Evolutionary conservation across 2,888 invertebrate species (phyloP).

Genomic region (Drosophila barbarae): DNA sequence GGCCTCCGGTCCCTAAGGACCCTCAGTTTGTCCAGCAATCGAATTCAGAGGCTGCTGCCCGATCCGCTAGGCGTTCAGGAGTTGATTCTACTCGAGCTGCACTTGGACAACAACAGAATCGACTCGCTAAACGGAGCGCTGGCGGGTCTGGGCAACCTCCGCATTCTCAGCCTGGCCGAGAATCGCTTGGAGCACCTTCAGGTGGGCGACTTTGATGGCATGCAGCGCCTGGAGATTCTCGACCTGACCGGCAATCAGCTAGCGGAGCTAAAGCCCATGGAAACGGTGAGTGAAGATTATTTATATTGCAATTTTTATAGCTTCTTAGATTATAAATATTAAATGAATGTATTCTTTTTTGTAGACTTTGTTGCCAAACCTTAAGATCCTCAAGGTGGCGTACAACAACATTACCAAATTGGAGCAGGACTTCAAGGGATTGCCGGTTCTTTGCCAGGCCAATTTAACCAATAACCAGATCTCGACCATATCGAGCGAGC

Average conservation of each 20-base stretch:
- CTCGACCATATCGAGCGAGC: conserved; percentile 85
- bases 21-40: conserved; percentile 89
- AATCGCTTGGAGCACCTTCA: conserved; percentile 87
- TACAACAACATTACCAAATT: conserved; percentile 87
- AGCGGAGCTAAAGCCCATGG: conserved; percentile 88
- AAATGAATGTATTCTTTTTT: not conserved
- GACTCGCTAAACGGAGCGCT: conserved; percentile 87
- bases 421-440: conserved; percentile 90
- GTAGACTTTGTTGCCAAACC: conserved; percentile 88
- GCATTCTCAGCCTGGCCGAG: conserved; percentile 87
- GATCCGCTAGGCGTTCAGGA: conserved; percentile 89
- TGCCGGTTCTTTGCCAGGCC: conserved; percentile 89
- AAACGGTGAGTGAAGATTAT: conserved; percentile 84
- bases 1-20: conserved; percentile 86
- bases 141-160: conserved; percentile 86
- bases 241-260: conserved; percentile 90
- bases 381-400: conserved; percentile 88
- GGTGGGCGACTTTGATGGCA: conserved; percentile 88
- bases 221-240: conserved; percentile 86
- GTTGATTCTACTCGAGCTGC: conserved; percentile 85
- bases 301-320: not conserved
- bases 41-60: conserved; percentile 84
- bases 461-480: conserved; percentile 90
- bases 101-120: conserved; percentile 87
- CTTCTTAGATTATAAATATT: not conserved